Evolutionary conservation across 1,140 invertebrate species (phyloP), one percentile per base, ranked within the genome.

Genomic region (Episyrphus balteatus): DNA sequence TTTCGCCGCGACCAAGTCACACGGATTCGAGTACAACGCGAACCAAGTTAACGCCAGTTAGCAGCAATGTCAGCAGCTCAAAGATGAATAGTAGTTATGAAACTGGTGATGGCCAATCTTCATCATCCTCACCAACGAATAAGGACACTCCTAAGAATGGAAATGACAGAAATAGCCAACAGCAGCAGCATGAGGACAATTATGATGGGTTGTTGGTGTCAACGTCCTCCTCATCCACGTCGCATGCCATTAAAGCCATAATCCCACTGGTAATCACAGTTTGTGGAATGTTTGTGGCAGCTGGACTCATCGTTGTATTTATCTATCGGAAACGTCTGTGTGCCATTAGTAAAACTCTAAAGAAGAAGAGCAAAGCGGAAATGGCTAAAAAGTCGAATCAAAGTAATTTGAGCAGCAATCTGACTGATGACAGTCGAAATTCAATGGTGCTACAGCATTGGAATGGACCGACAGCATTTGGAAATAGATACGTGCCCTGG

Each of bases 401-500:
- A 40, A 62, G 56, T 37, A 62, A 62, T 43, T 51, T 59, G 11
- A 65, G 53, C 48, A 62, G 53, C 42, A 56, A 55, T n/a, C 51
- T 62, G 7, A 61, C 54, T 34, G 60, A 65, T 45, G 60, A 65
- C 33, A 63, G 62, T 40, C 58, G 57, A 33, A 68, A 68, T 46
- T 66, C 65, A 43, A 68, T 68, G 61, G 63, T 65, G 6, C 47
- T 84, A 59, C 80, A 81, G 52, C 76, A 82, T 52, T 89, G 87
- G 86, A 73, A 79, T 46, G 80, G 83, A 14, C 83, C 83, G 7
- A 76, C 81, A 53, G 83, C 83, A 14, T 77, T 81, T 53, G 82
- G 75, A 51, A 89, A 88, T 73, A 75, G 85, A 51, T 89, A 89
- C 61, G 84, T 88, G 49, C 77, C 81, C 31, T 88, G 86, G 82